Evolutionary conservation across 2,113 vertebrate genomes (phyloP).

Genomic region (Catagonus wagneri): DNA sequence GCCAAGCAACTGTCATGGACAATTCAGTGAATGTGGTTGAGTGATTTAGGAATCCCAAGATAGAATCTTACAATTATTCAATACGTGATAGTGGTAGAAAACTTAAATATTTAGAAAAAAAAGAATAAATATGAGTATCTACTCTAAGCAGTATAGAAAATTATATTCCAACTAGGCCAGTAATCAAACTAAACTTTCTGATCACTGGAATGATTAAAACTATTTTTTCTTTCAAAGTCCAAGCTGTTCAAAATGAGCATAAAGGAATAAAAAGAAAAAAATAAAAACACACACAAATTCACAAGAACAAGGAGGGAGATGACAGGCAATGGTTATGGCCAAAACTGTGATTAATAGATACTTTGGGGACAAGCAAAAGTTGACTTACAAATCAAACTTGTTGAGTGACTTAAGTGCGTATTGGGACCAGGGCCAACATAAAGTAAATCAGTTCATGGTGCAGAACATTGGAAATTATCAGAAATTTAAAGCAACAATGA

Average conservation of each 20-base stretch:
- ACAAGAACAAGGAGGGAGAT: not conserved
- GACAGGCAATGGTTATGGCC: not conserved
- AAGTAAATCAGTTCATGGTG: not conserved
- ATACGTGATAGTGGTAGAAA: not conserved
- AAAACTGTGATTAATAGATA: not conserved
- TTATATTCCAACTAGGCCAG: not conserved
- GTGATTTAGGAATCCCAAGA: not conserved
- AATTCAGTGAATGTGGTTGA: not conserved
- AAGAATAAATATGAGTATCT: not conserved
- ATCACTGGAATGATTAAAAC: not conserved
- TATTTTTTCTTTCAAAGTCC: not conserved
- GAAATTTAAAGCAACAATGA: not conserved
- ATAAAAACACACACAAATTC: not conserved
- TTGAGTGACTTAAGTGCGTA: not conserved
- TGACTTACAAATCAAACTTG: not conserved
- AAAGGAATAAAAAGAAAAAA: not conserved
- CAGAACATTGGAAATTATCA: not conserved
- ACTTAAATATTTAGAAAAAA: not conserved
- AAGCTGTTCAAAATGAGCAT: not conserved
- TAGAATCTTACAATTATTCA: not conserved
- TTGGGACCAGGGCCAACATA: not conserved
- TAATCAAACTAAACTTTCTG: not conserved
- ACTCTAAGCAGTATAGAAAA: not conserved
- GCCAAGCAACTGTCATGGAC: not conserved
- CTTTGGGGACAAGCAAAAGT: not conserved